Evolutionary conservation across 2,888 invertebrate genomes (phyloP), one percentile per base, ranked within the genome.

Genomic region (Notodonta dromedarius): DNA sequence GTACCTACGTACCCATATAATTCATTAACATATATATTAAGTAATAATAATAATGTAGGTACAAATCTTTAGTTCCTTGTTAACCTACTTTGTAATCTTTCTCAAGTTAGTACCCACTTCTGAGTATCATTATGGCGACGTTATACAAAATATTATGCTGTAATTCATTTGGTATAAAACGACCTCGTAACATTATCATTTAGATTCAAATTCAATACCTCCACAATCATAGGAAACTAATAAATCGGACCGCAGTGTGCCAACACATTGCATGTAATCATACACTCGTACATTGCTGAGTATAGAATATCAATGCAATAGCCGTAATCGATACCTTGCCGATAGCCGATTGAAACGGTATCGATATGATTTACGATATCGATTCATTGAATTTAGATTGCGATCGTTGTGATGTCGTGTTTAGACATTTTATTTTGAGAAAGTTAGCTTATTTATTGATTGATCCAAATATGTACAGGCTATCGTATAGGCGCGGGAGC

Each of bases 271-370:
- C 69, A 64, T 62, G 78, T 74, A 77, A 80, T 64, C 62, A 73
- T 71, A 80, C 71, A 71, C 61, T 69, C 58, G 65, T 66, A 56
- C 64, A 66, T 67, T 70, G 61, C 68, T 67, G 58, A 63, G 69
- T 75, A 78, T 83, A 74, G 67, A 65, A 70, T 84, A 78, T 70
- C 81, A 78, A 69, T 71, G 66, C 63, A 62, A 63, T 63, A 67
- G 70, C 70, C 68, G 77, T 71, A 74, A 77, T 76, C 69, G 75
- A 78, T 81, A 77, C 59, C 58, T 63, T 62, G 67, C 62, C 63
- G 67, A 75, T 70, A 68, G 32, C 13, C 11, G 44, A 44, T 40
- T 32, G 61, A 61, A 74, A 74, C 70, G 60, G 66, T 73, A 77
- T 76, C 77, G 70, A 63, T 32, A 61, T 64, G 52, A 61, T 60